phyloP scores from a whole-genome alignment of 2,888 invertebrate genomes.

The Tetramorium bicarinatum region DNA sequence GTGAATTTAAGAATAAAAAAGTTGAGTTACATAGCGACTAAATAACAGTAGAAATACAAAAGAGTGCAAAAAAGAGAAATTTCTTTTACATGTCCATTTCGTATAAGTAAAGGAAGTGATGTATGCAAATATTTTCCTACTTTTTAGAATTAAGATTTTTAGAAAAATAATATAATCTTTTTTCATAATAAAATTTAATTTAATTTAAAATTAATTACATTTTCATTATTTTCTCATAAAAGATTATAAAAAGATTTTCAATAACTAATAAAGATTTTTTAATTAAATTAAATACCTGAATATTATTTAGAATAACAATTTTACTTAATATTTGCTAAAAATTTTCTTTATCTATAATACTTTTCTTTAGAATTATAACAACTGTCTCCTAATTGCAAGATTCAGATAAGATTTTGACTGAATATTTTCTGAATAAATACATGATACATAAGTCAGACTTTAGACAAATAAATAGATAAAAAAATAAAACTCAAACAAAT shows the following conservation, averaged over 20 bases:
- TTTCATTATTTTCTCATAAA: not conserved
- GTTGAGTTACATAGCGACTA: not conserved
- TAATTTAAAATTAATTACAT: not conserved
- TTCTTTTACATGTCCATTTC: not conserved
- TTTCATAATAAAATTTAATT: not conserved
- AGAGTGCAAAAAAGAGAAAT: not conserved
- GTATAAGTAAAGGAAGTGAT: not conserved
- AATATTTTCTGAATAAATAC: not conserved
- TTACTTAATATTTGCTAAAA: not conserved
- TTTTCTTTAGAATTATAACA: not conserved
- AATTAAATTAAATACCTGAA: not conserved
- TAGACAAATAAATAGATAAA: not conserved
- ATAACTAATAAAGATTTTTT: not conserved
- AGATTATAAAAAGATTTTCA: constrained; percentile 9
- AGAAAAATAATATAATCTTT: not conserved
- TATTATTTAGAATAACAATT: not conserved
- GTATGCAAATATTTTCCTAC: not conserved
- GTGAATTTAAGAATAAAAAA: not conserved
- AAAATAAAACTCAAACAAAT: constrained; percentile 7
- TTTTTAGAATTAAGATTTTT: not conserved
- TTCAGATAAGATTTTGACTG: not conserved
- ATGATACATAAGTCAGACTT: not conserved
- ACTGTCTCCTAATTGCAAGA: not conserved
- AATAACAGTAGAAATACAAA: not conserved
- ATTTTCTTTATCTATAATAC: not conserved